phyloP scores from a whole-genome alignment of 2,888 invertebrate genomes.

The Dasysyrphus albostriatus region DNA sequence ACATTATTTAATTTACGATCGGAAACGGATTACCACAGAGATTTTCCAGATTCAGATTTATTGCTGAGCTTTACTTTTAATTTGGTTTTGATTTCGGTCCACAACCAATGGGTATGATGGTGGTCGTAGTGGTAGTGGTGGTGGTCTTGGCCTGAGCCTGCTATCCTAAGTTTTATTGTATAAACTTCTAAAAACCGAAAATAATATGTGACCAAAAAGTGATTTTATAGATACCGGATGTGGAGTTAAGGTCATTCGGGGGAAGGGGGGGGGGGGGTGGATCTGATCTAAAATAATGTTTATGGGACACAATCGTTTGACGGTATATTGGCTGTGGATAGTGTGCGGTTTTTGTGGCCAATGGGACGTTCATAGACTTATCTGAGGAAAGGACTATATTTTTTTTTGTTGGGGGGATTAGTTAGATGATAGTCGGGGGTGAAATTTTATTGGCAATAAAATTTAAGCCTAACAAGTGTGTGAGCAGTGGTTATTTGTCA shows the following conservation, averaged over 20 bases:
- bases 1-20: conserved; percentile 75
- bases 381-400: conserved; percentile 4
- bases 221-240: conserved; percentile 50
- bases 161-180: neutral
- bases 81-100: conserved; percentile 72
- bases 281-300: conserved; percentile 38
- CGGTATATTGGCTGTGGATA: conserved; percentile 39
- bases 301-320: conserved; percentile 38
- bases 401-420: conserved; percentile 19
- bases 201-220: conserved; percentile 61
- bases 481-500: conserved; percentile 30
- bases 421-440: conserved; percentile 9
- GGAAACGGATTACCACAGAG: conserved; percentile 75
- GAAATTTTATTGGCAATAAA: conserved; percentile 57
- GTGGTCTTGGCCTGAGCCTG: neutral
- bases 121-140: neutral
- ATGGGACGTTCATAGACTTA: conserved; percentile 14
- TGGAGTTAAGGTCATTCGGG: conserved; percentile 27
- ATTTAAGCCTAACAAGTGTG: conserved; percentile 43
- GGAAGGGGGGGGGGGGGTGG: neutral
- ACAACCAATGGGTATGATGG: neutral
- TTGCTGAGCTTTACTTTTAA: conserved; percentile 75
- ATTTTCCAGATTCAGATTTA: conserved; percentile 76
- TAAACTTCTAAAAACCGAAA: conserved; percentile 26
- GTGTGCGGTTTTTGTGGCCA: conserved; percentile 27